Percentiles rank a stretch among this genome's conserved stretches.
These are phyloP conservation scores for Peromyscus californicus DNA, from an alignment of 2,113 vertebrate species.

Conservation along the genomic window DNA sequence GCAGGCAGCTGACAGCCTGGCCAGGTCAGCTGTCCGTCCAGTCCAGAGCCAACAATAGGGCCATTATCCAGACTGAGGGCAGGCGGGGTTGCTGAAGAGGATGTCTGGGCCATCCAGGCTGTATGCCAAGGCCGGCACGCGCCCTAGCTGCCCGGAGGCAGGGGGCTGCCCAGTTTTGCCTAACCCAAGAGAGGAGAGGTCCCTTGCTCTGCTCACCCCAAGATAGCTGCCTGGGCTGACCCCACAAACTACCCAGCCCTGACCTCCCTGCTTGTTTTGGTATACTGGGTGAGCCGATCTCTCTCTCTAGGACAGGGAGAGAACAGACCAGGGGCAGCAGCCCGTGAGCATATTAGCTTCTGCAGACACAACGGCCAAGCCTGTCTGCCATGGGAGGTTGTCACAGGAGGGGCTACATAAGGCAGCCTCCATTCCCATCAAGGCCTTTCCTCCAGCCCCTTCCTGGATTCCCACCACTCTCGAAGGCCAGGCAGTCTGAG, in stretches of 20 bases:
- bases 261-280: not conserved
- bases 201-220: not conserved
- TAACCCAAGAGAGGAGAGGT: not conserved
- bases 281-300: not conserved
- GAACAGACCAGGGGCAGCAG: no score
- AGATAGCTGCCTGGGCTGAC: not conserved
- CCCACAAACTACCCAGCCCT: not conserved
- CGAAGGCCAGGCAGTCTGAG: constrained; percentile 49
- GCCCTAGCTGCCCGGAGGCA: constrained; percentile 75
- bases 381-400: not conserved
- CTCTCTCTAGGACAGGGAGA: not conserved
- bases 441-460: not conserved
- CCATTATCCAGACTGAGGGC: constrained; percentile 77
- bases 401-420: not conserved
- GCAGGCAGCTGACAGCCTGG: constrained; percentile 70
- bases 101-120: constrained; percentile 74
- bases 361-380: not conserved
- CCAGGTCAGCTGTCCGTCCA: constrained; percentile 82
- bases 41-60: constrained; percentile 72
- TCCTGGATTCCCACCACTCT: not conserved
- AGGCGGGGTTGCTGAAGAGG: constrained; percentile 71
- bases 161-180: constrained; percentile 73
- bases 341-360: not conserved
- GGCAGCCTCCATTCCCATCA: not conserved
- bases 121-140: constrained; percentile 80